These are phyloP conservation scores for Hycleus phaleratus DNA, from an alignment of 1,140 invertebrate genomes.

Conservation along the genomic window DNA sequence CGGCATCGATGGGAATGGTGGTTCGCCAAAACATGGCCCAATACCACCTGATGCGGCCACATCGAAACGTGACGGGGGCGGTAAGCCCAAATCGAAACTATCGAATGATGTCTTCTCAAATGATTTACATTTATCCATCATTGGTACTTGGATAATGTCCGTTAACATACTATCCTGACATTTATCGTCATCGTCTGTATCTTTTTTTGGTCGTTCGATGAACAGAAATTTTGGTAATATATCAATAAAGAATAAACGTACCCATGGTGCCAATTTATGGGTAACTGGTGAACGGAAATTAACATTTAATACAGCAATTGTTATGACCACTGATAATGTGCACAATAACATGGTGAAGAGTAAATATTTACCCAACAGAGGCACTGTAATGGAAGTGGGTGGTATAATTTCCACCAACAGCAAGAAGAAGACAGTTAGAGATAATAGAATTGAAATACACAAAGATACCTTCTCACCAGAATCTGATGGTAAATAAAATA, in stretches of 20 bases:
- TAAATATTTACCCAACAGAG: slow-evolving; percentile 95
- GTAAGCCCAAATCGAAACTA: slow-evolving; percentile 40
- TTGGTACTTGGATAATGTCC: slow-evolving; percentile 38
- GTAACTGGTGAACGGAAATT: slow-evolving; percentile 98
- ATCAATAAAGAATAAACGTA: slow-evolving; percentile 80
- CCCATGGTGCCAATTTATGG: slow-evolving; percentile 89
- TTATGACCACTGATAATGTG: slow-evolving; percentile 94
- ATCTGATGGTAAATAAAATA: slow-evolving; percentile 98
- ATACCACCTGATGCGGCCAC: slow-evolving; percentile 46
- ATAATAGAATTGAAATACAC: slow-evolving; percentile 96
- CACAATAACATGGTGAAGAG: slow-evolving; percentile 99
- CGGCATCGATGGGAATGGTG: slow-evolving; percentile 58
- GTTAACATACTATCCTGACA: slow-evolving; percentile 35
- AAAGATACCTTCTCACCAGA: slow-evolving; percentile 96
- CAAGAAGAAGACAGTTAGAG: slow-evolving; percentile 97
- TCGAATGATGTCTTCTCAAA: slow-evolving; percentile 36
- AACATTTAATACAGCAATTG: slow-evolving; percentile 96
- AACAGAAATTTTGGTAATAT: slow-evolving; percentile 78
- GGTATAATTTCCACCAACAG: slow-evolving; percentile 97
- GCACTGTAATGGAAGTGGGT: slow-evolving; percentile 96
- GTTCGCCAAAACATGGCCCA: slow-evolving; percentile 55
- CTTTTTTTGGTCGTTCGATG: slow-evolving; percentile 74
- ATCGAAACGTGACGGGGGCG: slow-evolving; percentile 49
- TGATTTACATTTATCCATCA: slow-evolving; percentile 36
- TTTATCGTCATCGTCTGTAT: slow-evolving; percentile 52